Base-by-base conservation (phyloP, 1,140 invertebrate species). In the Platyura marginata region DNA sequence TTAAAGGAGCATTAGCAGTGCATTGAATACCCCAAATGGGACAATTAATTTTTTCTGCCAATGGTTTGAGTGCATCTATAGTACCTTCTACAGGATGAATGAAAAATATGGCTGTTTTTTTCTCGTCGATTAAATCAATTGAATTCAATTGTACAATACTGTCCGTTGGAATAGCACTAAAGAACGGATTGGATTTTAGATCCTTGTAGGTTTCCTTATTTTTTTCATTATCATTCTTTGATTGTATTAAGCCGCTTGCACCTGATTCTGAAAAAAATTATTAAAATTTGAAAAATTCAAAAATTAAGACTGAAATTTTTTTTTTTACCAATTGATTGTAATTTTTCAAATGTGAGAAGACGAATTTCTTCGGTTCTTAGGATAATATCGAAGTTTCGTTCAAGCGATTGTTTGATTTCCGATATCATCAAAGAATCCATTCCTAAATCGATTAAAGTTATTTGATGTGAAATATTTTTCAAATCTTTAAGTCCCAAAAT, bases 21-120 rank as follows among this genome's bases (percentile, higher is more conserved):
- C 87, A 91, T 62, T 98, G 92, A 11, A 98, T 64, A 34, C 91
- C 92, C 65, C 80, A 92, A 23, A 89, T 87, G 19, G 85, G 79
- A 41, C 71, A 70, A 10, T 79, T 64, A 29, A 95, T 59, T 49
- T 76, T 66, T 16, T 64, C 62, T 1, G 84, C 79, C 22, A 94
- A 54, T n/a, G 62, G 60, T 52, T 73, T 69, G 40, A 95, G 61
- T 2, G 76, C 65, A 2, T 68, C 65, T 1, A 81, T 75, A 44
- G 79, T 74, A 47, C 94, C 94, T 69, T 97, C 93, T 48, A 97
- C 91, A 0, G 92, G 86, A 63, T 93, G 88, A 23, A 93, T 66
- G 39, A 88, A 67, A 55, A 88, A 88, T 13, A 54, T 9, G 75
- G 70, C 2, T 21, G 45, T 49, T 55, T 60, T 51, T 48, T 64